Evolutionary conservation across 2,797 vertebrate species (phyloP).

Genomic region (Pachyuromys duprasi): DNA sequence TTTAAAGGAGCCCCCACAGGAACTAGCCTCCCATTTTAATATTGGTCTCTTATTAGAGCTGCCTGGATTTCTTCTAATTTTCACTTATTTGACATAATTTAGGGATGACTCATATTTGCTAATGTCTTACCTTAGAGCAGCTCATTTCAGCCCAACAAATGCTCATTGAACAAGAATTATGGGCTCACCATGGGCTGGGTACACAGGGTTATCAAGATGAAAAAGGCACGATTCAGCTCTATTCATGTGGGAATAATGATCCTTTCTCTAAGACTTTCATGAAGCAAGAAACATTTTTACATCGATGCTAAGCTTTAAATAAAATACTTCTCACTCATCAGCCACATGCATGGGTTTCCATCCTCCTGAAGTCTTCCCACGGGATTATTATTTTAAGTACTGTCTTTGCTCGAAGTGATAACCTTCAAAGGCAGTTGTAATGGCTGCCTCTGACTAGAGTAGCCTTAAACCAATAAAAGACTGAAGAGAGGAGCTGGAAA

Average conservation of each 20-base stretch:
- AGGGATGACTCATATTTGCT: slow-evolving; percentile 4
- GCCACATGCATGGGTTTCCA: background rate
- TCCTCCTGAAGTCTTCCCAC: slow-evolving; percentile 20
- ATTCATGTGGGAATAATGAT: background rate
- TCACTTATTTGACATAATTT: slow-evolving; percentile 21
- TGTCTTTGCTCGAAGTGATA: background rate
- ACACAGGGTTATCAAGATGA: background rate
- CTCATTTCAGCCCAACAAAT: slow-evolving; percentile 39
- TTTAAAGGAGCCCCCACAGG: background rate
- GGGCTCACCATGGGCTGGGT: background rate
- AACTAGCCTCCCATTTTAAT: background rate
- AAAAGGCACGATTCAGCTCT: background rate
- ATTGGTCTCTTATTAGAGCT: background rate
- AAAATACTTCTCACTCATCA: slow-evolving; percentile 44
- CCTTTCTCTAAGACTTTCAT: slow-evolving; percentile 40
- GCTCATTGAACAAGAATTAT: background rate
- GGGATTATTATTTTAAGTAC: slow-evolving; percentile 3
- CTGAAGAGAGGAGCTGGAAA: background rate
- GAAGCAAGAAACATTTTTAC: slow-evolving; percentile 37
- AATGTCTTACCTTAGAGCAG: slow-evolving; percentile 27
- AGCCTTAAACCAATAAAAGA: background rate
- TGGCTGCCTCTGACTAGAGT: background rate
- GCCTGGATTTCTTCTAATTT: slow-evolving; percentile 16
- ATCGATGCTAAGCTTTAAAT: slow-evolving; percentile 49
- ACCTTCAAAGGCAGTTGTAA: background rate